Conservation (phyloP, 2,113 vertebrate genomes). For the Penelope pileata region DNA sequence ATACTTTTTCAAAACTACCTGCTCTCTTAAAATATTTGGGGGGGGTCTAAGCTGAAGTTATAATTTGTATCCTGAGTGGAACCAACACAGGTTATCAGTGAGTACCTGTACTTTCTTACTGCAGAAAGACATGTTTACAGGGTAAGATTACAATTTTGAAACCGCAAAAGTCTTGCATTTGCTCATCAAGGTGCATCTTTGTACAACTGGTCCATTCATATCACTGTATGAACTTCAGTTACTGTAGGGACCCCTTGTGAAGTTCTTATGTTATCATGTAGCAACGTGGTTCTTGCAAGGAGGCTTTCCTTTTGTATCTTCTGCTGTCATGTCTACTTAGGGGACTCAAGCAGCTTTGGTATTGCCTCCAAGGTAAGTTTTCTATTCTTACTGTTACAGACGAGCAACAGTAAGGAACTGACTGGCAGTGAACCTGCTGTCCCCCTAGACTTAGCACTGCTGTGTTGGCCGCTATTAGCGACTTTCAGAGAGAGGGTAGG, state of each 20-base stretch:
- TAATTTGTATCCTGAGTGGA: background rate
- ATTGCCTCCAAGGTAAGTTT: background rate
- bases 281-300: background rate
- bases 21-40: background rate
- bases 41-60: background rate
- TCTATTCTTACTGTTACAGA: background rate
- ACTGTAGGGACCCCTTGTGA: accelerated
- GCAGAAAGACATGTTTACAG: background rate
- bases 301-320: background rate
- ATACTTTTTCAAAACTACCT: background rate
- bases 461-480: background rate
- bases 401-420: background rate
- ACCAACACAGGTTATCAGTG: background rate
- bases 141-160: background rate
- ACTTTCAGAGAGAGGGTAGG: background rate
- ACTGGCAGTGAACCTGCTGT: background rate
- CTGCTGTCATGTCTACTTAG: accelerated
- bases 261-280: background rate
- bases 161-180: background rate
- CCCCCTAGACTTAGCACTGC: accelerated
- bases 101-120: background rate
- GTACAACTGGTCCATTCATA: background rate
- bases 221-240: background rate
- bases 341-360: background rate
- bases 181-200: background rate